Percentiles rank a stretch among this genome's conserved stretches.
Conservation (phyloP, 2,888 invertebrate genomes). For the Lottia scabra region DNA sequence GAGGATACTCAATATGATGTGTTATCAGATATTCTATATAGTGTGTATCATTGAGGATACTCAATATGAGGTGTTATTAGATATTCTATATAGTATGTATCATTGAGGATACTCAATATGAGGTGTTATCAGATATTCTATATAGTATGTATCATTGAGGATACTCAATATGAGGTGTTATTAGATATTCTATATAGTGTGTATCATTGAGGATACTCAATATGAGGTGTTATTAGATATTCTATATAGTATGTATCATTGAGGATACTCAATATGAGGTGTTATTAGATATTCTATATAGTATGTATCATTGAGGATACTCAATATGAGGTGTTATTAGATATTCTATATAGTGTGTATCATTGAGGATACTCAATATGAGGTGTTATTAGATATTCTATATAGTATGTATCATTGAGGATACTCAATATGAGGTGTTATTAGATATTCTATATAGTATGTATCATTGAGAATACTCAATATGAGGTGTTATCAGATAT, state of each 20-base stretch:
- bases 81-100: not conserved
- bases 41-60: not conserved
- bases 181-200: not conserved
- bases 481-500: too few relatives aligned
- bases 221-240: too few relatives aligned
- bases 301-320: not conserved
- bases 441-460: not conserved
- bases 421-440: too few relatives aligned
- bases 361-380: not conserved
- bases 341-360: not conserved
- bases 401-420: conserved; percentile 1
- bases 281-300: not conserved
- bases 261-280: not conserved
- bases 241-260: not conserved
- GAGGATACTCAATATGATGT: not conserved
- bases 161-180: too few relatives aligned
- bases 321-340: too few relatives aligned
- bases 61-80: too few relatives aligned
- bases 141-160: conserved; percentile 1
- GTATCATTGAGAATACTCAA: not conserved
- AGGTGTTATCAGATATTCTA: not conserved
- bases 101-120: not conserved
- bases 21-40: not conserved
- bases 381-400: not conserved
- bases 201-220: not conserved